These are phyloP conservation scores for Melinaea marsaeus DNA, from an alignment of 2,888 invertebrate genomes.

Conservation along the genomic window DNA sequence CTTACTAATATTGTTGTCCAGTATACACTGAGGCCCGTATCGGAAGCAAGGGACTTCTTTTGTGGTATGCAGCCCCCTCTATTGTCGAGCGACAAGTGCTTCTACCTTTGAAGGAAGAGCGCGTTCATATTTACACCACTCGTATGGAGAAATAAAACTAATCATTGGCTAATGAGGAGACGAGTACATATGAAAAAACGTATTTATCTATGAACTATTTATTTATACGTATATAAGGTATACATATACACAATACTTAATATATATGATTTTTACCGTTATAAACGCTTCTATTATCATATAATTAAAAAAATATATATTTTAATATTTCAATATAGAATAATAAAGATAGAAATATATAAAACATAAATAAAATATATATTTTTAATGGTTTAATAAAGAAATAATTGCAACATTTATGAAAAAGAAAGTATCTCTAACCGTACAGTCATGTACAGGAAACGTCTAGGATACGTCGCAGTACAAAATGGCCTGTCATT, in stretches of 20 bases:
- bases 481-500: slow-evolving; percentile 66
- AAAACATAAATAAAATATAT: background rate
- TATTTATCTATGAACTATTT: background rate
- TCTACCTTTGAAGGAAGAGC: slow-evolving; percentile 46
- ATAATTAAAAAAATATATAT: too few species aligned
- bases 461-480: slow-evolving; percentile 52
- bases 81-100: slow-evolving; percentile 55
- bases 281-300: too few species aligned
- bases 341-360: too few species aligned
- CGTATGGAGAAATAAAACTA: slow-evolving; percentile 8
- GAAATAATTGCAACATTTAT: background rate
- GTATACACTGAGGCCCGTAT: slow-evolving; percentile 28
- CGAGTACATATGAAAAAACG: background rate
- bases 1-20: slow-evolving; percentile 10
- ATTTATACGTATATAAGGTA: background rate
- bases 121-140: slow-evolving; percentile 27
- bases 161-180: slow-evolving; percentile 1
- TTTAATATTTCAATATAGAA: too few species aligned
- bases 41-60: slow-evolving; percentile 42
- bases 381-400: background rate
- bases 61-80: slow-evolving; percentile 46
- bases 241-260: too few species aligned
- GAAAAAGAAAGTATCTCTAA: slow-evolving; percentile 12
- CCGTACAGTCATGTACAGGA: slow-evolving; percentile 44
- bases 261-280: too few species aligned